Conservation (phyloP, 2,797 vertebrate genomes). For the Rhinophrynus dorsalis region DNA sequence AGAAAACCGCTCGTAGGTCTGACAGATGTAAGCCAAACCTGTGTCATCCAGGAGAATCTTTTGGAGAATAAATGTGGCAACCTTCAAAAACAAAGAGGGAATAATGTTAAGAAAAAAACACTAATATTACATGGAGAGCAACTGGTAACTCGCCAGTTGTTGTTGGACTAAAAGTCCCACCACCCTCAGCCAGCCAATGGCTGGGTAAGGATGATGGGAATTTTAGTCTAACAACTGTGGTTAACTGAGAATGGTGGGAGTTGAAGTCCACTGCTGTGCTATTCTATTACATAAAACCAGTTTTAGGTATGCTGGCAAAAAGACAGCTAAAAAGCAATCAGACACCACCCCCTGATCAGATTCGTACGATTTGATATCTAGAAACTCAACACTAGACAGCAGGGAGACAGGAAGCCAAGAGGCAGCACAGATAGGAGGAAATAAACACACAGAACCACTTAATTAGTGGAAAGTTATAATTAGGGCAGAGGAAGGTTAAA, state of each 20-base stretch:
- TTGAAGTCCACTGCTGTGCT: no score
- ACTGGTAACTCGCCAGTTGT: no score
- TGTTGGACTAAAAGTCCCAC: no score
- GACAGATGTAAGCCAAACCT: constrained; percentile 94
- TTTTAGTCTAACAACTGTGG: no score
- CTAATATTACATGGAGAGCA: no score
- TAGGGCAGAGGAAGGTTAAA: background rate
- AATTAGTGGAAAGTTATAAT: constrained; percentile 16
- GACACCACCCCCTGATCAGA: background rate
- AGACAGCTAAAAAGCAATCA: background rate
- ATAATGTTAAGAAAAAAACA: background rate
- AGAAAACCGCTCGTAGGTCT: constrained; percentile 96
- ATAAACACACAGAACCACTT: background rate
- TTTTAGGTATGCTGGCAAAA: background rate
- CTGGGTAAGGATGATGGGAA: no score
- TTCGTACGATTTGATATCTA: background rate
- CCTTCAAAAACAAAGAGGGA: constrained; percentile 67
- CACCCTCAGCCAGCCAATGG: no score
- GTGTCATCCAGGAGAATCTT: constrained; percentile 97
- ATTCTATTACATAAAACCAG: background rate
- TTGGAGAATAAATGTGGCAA: constrained; percentile 97
- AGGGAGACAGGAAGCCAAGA: background rate
- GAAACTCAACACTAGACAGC: background rate
- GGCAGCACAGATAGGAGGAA: background rate
- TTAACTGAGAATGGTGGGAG: no score